Conservation (phyloP, 2,888 invertebrate genomes). For the Noctua janthe region DNA sequence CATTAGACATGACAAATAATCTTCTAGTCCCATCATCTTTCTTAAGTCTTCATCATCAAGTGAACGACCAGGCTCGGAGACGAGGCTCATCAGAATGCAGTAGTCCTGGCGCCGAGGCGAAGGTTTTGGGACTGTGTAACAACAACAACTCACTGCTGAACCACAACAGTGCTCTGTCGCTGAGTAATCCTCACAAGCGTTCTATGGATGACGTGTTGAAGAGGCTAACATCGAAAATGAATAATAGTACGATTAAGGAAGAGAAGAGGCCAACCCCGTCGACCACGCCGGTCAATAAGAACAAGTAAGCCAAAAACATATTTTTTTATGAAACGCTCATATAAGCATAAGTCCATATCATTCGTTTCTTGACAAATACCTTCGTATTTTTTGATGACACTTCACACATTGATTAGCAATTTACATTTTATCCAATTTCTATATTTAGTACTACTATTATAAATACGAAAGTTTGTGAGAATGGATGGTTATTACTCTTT, state of each 20-base stretch:
- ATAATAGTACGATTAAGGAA: conserved; percentile 93
- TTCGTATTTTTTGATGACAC: neutral
- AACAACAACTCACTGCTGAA: conserved; percentile 92
- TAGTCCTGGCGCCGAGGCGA: conserved; percentile 92
- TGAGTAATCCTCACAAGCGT: conserved; percentile 91
- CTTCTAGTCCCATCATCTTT: conserved; percentile 89
- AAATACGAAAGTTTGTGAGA: neutral
- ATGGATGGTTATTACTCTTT: neutral
- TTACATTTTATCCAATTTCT: neutral
- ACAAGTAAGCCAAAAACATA: conserved; percentile 83
- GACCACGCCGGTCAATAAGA: conserved; percentile 91
- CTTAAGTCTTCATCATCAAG: conserved; percentile 90
- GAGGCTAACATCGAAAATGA: conserved; percentile 96
- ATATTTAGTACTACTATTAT: neutral
- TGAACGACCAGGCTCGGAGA: conserved; percentile 88
- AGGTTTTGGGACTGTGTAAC: conserved; percentile 92
- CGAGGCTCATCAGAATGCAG: conserved; percentile 93
- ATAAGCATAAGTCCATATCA: neutral
- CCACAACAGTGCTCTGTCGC: conserved; percentile 90
- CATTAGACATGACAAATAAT: conserved; percentile 91
- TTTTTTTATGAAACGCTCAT: neutral
- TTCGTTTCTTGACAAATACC: neutral
- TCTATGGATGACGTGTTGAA: conserved; percentile 98
- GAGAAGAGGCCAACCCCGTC: conserved; percentile 93
- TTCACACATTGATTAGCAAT: neutral